Base-by-base conservation (phyloP, 2,888 invertebrate genomes). In the Linnaemya vulpina region DNA sequence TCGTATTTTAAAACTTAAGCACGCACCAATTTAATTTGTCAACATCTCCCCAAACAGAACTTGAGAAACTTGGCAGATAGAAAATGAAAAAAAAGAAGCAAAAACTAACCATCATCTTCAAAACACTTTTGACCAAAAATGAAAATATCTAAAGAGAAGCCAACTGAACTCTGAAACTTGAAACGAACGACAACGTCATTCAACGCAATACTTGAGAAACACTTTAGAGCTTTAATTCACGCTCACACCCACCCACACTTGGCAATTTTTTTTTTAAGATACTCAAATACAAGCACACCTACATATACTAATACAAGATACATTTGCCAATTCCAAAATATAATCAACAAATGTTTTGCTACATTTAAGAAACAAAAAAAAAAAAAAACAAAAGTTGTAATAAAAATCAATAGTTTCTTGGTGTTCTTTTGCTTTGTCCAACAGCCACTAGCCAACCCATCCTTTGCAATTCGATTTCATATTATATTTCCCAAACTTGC, bases 1-100 rank as follows among this genome's bases (percentile, higher is more conserved):
- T 55, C 49, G 58, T 20, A 58, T 80, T 85, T 82, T 53, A 79
- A 85, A 85, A 82, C 85, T 85, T 79, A 75, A 85, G 76, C 85
- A 85, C 85, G 85, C 85, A 85, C 85, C 85, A 85, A 85, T 85
- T 85, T 85, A 85, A 85, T 85, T 82, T 85, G 85, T 85, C 85
- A 85, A 82, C 82, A 82, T 70, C 78, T 77, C 71, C 58, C 82
- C 70, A 82, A 82, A 76, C 62, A 82, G 71, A 80, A 82, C 76
- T 82, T 76, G 55, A 76, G 46, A 35, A 76, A 46, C 51, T 67
- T 62, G 17, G 5, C 10, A 25, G 55, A 68, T 35, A 40, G 38
- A 22, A 13, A 58, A 35, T 15, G 22, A 63, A 51, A 67, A 60
- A 22, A 38, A 58, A 46, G 68, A 25, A 60, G 60, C 60, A 77